These are phyloP conservation scores for Tetrao urogallus DNA, from an alignment of 2,113 vertebrate genomes.

Conservation along the genomic window DNA sequence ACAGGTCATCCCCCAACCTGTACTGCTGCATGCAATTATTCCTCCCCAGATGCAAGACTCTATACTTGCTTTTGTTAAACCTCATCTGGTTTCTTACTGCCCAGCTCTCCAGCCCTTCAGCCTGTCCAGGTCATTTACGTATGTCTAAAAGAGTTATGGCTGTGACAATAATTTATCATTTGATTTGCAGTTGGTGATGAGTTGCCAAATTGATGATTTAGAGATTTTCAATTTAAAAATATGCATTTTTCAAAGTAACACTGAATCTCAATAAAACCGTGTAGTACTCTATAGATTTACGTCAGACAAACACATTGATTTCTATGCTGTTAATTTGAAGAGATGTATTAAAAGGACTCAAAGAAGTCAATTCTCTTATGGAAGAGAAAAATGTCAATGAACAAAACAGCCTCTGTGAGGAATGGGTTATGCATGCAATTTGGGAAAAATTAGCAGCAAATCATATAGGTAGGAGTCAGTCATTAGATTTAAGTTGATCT, in stretches of 20 bases:
- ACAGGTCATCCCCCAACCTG: too few relatives aligned
- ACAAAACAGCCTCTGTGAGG: background rate
- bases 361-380: conserved; percentile 1
- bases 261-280: background rate
- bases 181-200: background rate
- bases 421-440: background rate
- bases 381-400: background rate
- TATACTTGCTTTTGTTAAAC: too few relatives aligned
- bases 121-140: background rate
- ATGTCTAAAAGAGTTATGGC: background rate
- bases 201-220: background rate
- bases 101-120: too few relatives aligned
- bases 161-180: background rate
- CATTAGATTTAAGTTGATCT: background rate
- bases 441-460: background rate
- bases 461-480: background rate
- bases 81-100: too few relatives aligned
- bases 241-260: background rate
- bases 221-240: background rate
- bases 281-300: background rate
- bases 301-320: background rate
- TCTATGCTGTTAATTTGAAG: background rate
- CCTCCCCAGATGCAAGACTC: too few relatives aligned
- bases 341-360: conserved; percentile 10
- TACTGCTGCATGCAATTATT: too few relatives aligned